phyloP scores from a whole-genome alignment of 2,888 invertebrate species.

The Alloplasta piceator region DNA sequence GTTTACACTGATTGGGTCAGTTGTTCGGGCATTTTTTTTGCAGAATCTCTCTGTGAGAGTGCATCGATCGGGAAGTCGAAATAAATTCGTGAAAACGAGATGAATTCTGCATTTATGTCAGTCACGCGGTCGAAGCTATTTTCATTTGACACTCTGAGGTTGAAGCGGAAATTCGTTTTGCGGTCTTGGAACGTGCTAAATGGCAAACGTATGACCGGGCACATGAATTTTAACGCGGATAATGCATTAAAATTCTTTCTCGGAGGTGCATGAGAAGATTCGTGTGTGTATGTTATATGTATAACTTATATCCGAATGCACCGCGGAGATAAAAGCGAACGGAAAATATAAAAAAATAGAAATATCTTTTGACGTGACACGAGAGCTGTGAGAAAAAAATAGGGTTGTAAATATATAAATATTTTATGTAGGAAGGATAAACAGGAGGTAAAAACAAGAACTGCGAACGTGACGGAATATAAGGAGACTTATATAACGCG shows the following conservation, averaged over 20 bases:
- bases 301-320: neutral
- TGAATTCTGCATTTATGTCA: constrained; percentile 1
- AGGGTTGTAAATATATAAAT: neutral
- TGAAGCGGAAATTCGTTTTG: constrained; percentile 33
- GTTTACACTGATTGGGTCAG: no score
- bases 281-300: no score
- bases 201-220: constrained; percentile 10
- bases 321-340: constrained; percentile 20
- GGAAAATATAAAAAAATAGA: constrained; percentile 6
- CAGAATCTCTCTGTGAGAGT: no score
- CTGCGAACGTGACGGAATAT: neutral
- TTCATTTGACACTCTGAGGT: constrained; percentile 21
- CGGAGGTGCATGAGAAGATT: constrained; percentile 3
- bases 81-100: neutral
- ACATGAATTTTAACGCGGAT: neutral
- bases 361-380: constrained; percentile 26
- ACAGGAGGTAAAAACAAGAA: neutral
- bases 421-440: neutral
- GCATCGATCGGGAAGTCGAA: neutral
- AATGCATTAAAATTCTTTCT: constrained; percentile 2
- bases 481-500: neutral
- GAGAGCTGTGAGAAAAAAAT: constrained; percentile 27
- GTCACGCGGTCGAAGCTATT: constrained; percentile 1
- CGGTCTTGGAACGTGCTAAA: constrained; percentile 12
- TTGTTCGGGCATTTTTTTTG: no score